Conservation (phyloP, 2,888 invertebrate species). For the Ashinkailepas kermadecensis region DNA sequence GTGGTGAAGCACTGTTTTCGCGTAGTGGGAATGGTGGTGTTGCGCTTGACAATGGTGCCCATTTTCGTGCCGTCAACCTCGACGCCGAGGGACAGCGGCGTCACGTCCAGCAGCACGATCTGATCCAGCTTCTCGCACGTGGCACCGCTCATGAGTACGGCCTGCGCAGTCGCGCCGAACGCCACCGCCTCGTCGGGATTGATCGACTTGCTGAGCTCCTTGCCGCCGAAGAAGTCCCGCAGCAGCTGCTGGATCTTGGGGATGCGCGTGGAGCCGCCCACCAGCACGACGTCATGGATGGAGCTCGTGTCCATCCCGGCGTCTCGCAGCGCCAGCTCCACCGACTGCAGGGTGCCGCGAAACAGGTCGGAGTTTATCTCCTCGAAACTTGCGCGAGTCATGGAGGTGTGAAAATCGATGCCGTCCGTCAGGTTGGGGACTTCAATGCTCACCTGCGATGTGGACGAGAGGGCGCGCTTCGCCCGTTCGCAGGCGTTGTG, state of each 20-base stretch:
- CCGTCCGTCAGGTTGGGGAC: slow-evolving; percentile 93
- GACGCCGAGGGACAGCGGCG: slow-evolving; percentile 58
- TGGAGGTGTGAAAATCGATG: slow-evolving; percentile 90
- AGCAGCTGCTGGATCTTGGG: slow-evolving; percentile 59
- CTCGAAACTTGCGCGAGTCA: slow-evolving; percentile 88
- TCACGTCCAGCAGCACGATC: slow-evolving; percentile 56
- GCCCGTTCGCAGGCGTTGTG: slow-evolving; percentile 87
- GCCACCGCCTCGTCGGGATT: slow-evolving; percentile 67
- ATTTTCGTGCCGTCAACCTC: slow-evolving; percentile 64
- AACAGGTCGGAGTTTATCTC: slow-evolving; percentile 57
- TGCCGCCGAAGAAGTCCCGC: slow-evolving; percentile 49
- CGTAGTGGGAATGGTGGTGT: slow-evolving; percentile 57
- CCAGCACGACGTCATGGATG: slow-evolving; percentile 52
- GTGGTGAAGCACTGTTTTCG: slow-evolving; percentile 56
- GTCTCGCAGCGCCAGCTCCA: slow-evolving; percentile 56
- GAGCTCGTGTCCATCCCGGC: slow-evolving; percentile 52
- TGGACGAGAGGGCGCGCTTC: slow-evolving; percentile 76
- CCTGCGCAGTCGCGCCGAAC: slow-evolving; percentile 58
- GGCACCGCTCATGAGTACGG: slow-evolving; percentile 48
- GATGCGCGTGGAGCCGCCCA: slow-evolving; percentile 63
- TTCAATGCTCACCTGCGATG: slow-evolving; percentile 83
- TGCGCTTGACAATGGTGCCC: slow-evolving; percentile 58
- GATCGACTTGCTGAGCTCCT: slow-evolving; percentile 59
- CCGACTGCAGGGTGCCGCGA: slow-evolving; percentile 54
- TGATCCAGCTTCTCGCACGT: slow-evolving; percentile 52